Base-by-base conservation (phyloP, 2,797 vertebrate species). In the Crocodylus rhombifer region DNA sequence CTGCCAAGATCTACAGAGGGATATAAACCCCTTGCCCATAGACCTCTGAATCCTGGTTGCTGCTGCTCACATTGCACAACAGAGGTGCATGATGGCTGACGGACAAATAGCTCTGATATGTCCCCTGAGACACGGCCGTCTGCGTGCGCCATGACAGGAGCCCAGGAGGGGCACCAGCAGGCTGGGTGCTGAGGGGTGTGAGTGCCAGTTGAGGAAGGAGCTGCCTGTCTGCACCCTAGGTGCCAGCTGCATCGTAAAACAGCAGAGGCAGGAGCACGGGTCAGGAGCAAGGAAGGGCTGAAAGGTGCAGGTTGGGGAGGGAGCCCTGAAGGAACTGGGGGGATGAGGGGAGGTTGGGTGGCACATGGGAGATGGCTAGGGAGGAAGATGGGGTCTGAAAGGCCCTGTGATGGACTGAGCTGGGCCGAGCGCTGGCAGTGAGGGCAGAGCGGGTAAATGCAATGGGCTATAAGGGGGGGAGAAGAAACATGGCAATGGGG, bases 1-100 rank as follows among this genome's bases (percentile, higher is more conserved):
- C 14, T 16, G 2, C 56, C 3, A 1, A 1, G 1, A 14, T 26
- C 6, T 12, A 20, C 28, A 14, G 33, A 4, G 10, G 67, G 42
- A 4, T 16, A 18, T 69, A 1, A 28, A 33, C 56, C 75, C 7
- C 69, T 73, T 36, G 20, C 21, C 36, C 3, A 51, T 21, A 73
- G 33, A 10, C 20, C 7, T 13, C 4, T 71, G 67, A 42, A 14
- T 25, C 25, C 69, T 71, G 21, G 12, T 14, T 42, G 15, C 6
- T 42, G 21, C 10, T 42, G 23, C 17, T 21, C 36, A 71, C 9
- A 23, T 20, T 13, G 67, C 14, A 21, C 21, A 6, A 15, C 21
- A 33, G 69, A 36, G 23, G 36, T 51, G 36, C 36, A 14, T 42
- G 69, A 36, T 14, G 57, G 25, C 25, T 5, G 26, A 57, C 16